A percentile compares a stretch with the other conserved stretches of the same genome.
Conservation (phyloP, 2,797 vertebrate genomes). For the Oreochromis grahami region DNA sequence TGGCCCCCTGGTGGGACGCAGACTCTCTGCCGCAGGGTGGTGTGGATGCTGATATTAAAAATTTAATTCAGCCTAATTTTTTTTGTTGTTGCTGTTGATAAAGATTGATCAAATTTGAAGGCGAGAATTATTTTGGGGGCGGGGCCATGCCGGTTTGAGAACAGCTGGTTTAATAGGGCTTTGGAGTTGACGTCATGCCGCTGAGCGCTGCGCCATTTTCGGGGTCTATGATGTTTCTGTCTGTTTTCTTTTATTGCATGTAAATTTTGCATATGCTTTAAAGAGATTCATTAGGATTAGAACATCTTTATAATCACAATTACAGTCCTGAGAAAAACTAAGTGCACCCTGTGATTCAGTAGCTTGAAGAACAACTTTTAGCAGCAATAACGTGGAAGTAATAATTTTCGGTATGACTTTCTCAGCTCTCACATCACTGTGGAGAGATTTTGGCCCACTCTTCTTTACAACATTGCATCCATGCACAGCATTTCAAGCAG, state of each 20-base stretch:
- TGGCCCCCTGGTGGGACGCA: neutral
- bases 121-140: neutral
- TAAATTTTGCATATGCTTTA: neutral
- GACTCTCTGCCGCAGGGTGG: neutral
- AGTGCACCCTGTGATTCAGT: neutral
- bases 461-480: neutral
- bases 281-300: neutral
- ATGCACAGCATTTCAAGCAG: neutral
- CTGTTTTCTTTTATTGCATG: neutral
- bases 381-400: neutral
- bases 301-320: neutral
- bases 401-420: neutral
- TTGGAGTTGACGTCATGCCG: no score
- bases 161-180: neutral
- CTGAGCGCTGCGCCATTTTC: no score
- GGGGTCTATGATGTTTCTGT: neutral
- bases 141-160: neutral
- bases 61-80: neutral
- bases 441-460: neutral
- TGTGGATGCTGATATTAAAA: neutral
- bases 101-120: neutral
- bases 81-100: neutral
- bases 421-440: neutral
- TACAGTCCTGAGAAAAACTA: neutral
- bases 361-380: neutral